phyloP scores from a whole-genome alignment of 2,113 vertebrate genomes.

The Myrmecophaga tridactyla region DNA sequence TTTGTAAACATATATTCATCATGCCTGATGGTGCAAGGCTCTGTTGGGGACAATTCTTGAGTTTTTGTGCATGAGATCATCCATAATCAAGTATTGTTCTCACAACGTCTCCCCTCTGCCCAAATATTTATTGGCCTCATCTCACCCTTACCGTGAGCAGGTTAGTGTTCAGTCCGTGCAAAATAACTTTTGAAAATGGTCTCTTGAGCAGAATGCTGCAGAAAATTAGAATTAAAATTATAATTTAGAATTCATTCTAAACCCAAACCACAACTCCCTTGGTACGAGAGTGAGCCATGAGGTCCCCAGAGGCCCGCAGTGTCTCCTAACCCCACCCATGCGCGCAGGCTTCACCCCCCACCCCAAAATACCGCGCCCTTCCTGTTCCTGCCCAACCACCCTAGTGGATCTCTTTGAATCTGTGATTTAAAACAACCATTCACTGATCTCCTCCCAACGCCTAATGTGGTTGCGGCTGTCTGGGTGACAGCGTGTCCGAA shows the following conservation, averaged over 20 bases:
- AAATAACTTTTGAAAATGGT: not conserved
- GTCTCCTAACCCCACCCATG: not conserved
- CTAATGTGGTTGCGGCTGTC: constrained; percentile 74
- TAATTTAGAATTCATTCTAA: not conserved
- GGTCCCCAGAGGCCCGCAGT: accelerated
- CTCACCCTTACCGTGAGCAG: not conserved
- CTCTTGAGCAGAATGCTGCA: not conserved
- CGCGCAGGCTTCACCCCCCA: not conserved
- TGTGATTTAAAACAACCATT: not conserved
- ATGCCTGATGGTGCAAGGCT: not conserved
- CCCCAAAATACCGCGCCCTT: not conserved
- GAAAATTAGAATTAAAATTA: too few species aligned
- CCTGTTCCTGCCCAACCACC: not conserved
- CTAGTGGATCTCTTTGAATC: not conserved
- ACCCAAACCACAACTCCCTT: not conserved
- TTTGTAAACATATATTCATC: not conserved
- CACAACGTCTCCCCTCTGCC: not conserved
- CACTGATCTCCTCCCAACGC: not conserved
- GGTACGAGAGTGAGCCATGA: not conserved
- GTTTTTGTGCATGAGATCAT: not conserved
- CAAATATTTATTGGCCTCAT: not conserved
- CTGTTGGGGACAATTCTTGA: not conserved
- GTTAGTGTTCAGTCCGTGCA: not conserved
- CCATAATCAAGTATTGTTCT: not conserved
- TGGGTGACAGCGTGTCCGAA: constrained; percentile 77